Evolutionary conservation across 64 coral and sea anemone species (phyloP).

Genomic region (Stichodactyla mertensii): DNA sequence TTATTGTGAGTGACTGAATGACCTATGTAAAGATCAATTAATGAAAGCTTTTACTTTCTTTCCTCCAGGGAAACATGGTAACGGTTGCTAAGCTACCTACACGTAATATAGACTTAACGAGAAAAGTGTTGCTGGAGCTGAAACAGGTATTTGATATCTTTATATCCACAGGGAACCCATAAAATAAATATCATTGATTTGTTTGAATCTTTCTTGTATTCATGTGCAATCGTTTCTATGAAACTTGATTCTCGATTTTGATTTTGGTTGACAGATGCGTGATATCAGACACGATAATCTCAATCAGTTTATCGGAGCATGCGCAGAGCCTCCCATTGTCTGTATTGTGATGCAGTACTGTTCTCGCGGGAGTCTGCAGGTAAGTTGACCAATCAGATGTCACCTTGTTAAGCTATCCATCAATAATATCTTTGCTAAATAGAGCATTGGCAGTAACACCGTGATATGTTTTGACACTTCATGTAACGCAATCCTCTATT

Average conservation of each 20-base stretch:
- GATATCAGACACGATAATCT: constrained; percentile 91
- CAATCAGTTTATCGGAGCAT: constrained; percentile 91
- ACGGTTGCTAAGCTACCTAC: constrained; percentile 48
- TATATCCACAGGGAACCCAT: neutral
- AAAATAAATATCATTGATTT: no score
- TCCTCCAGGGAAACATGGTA: constrained; percentile 37
- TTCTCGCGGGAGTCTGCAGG: constrained; percentile 93
- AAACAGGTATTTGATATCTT: constrained; percentile 40
- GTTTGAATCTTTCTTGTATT: no score
- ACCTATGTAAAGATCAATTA: neutral
- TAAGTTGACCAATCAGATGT: neutral
- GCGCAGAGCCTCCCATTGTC: constrained; percentile 81
- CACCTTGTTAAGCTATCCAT: neutral
- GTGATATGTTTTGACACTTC: no score
- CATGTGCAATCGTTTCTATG: neutral
- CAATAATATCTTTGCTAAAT: neutral
- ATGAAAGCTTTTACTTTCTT: neutral
- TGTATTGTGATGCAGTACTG: constrained; percentile 95
- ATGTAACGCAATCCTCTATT: no score
- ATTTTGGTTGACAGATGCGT: constrained; percentile 46
- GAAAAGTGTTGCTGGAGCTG: constrained; percentile 68
- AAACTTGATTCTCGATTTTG: neutral
- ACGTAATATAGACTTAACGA: constrained; percentile 61
- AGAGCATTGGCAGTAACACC: no score
- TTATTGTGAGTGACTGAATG: no score